Evolutionary conservation across 2,797 vertebrate species (phyloP).

Genomic region (Sebastolobus alascanus): DNA sequence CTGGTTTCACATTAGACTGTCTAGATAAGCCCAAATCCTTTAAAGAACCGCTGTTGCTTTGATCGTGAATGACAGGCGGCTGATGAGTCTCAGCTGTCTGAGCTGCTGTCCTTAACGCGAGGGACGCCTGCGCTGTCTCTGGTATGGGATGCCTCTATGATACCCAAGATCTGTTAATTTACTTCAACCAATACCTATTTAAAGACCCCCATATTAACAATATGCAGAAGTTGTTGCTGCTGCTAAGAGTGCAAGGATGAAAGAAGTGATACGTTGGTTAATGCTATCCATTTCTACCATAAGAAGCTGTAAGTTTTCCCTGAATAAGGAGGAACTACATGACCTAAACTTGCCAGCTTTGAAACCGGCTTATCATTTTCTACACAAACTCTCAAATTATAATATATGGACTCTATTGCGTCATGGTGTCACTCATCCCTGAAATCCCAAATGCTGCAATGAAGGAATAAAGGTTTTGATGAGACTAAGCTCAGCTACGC

Average conservation of each 20-base stretch:
- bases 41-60: conserved; percentile 22
- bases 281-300: conserved; percentile 17
- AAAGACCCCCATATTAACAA: conserved; percentile 20
- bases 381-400: conserved; percentile 19
- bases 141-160: conserved; percentile 3
- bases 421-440: conserved; percentile 48
- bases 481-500: conserved; percentile 43
- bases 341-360: conserved; percentile 4
- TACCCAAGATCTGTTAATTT: conserved; percentile 10
- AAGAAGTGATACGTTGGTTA: conserved; percentile 29
- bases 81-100: conserved; percentile 16
- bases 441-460: conserved; percentile 59
- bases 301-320: conserved; percentile 43
- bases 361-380: conserved; percentile 6
- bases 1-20: conserved; percentile 32
- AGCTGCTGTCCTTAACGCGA: conserved; percentile 12
- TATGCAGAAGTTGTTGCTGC: conserved; percentile 30
- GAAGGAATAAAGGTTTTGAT: conserved; percentile 25
- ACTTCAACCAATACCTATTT: conserved; percentile 22
- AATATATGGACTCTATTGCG: conserved; percentile 34
- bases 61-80: conserved; percentile 26
- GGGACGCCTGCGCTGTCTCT: not conserved
- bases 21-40: conserved; percentile 14
- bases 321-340: conserved; percentile 55
- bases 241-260: conserved; percentile 39